These are phyloP conservation scores for Tenthredo distinguenda DNA, from an alignment of 2,888 invertebrate genomes.

Conservation along the genomic window DNA sequence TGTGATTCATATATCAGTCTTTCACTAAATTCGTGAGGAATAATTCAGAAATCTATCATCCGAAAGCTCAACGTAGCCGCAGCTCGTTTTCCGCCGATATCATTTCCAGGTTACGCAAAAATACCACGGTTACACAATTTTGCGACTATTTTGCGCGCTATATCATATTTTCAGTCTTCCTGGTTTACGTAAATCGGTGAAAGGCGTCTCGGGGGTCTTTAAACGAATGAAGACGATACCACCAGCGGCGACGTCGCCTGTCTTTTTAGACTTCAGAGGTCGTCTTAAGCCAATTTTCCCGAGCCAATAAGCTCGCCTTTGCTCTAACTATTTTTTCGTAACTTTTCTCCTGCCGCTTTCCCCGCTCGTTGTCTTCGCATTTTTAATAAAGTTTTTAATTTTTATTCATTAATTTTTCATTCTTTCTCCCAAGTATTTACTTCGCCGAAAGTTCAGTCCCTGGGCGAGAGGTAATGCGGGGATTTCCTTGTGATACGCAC, in stretches of 20 bases:
- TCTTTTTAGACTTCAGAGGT: conserved; percentile 60
- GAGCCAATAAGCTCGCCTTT: conserved; percentile 58
- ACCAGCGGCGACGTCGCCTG: conserved; percentile 53
- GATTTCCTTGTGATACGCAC: background rate
- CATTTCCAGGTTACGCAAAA: background rate
- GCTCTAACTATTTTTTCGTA: conserved; percentile 48
- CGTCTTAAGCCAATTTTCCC: conserved; percentile 68
- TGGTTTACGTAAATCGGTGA: conserved; percentile 1
- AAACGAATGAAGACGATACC: conserved; percentile 66
- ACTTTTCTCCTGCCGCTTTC: conserved; percentile 51
- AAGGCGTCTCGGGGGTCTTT: conserved; percentile 52
- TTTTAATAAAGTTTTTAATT: conserved; percentile 40
- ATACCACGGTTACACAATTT: background rate
- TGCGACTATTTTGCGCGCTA: background rate
- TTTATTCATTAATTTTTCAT: conserved; percentile 14
- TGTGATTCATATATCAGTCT: background rate
- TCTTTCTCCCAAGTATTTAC: background rate
- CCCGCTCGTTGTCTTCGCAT: conserved; percentile 56
- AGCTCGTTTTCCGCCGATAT: background rate
- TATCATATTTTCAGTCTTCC: conserved; percentile 1
- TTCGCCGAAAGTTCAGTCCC: background rate
- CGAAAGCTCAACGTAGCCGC: background rate
- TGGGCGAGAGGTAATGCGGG: background rate
- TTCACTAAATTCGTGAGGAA: background rate
- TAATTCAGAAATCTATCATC: background rate